Evolutionary conservation across 2,888 invertebrate genomes (phyloP).

Genomic region (Dryadula phaetusa): DNA sequence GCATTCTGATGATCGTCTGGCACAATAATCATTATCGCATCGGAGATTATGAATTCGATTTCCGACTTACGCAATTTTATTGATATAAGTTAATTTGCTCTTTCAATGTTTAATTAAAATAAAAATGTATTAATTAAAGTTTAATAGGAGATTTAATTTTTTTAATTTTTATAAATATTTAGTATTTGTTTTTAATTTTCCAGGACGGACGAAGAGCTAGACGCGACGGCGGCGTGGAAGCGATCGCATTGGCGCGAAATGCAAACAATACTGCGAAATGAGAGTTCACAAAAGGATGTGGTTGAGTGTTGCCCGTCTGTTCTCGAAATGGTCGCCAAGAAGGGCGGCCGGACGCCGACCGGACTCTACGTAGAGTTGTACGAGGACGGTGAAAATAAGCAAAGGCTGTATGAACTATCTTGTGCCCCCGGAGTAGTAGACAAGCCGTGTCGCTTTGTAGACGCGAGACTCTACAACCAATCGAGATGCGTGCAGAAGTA

Average conservation of each 20-base stretch:
- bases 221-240: conserved; percentile 77
- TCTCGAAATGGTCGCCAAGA: conserved; percentile 90
- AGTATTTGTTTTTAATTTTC: conserved; percentile 9
- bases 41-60: conserved; percentile 6
- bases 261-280: conserved; percentile 84
- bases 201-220: conserved; percentile 76
- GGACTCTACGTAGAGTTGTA: conserved; percentile 90
- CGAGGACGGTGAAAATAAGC: conserved; percentile 87
- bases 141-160: no score
- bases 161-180: background rate
- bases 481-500: conserved; percentile 93
- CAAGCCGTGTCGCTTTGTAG: conserved; percentile 90
- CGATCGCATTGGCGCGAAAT: conserved; percentile 86
- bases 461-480: conserved; percentile 86
- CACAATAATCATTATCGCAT: background rate
- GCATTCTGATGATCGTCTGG: conserved; percentile 7
- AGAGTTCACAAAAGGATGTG: conserved; percentile 75
- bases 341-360: conserved; percentile 89
- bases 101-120: background rate
- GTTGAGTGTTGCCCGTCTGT: conserved; percentile 93
- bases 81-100: background rate
- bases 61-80: background rate
- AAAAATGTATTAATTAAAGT: background rate
- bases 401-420: conserved; percentile 91
- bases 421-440: conserved; percentile 89